A percentile compares a stretch with the other conserved stretches of the same genome.
Evolutionary conservation across 2,113 vertebrate species (phyloP).

Genomic region (Podarcis cretensis): DNA sequence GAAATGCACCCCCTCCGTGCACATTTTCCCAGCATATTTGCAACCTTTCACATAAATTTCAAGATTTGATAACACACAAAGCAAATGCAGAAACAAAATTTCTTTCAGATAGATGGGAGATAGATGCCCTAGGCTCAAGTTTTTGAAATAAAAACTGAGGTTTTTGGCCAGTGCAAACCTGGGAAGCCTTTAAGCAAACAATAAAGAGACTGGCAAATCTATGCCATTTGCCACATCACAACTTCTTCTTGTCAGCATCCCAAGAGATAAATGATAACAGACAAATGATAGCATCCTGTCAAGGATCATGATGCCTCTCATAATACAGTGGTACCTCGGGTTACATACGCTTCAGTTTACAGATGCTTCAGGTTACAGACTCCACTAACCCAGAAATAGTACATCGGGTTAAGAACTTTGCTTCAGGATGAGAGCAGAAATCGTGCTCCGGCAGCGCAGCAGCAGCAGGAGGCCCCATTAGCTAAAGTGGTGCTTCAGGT

Average conservation of each 20-base stretch:
- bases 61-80: neutral
- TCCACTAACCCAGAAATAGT: too few species aligned
- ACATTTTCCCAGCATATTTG: neutral
- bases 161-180: rapidly evolving
- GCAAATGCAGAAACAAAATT: neutral
- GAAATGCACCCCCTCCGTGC: neutral
- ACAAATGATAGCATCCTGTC: neutral
- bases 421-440: too few species aligned
- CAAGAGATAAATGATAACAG: neutral
- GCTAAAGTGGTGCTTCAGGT: too few species aligned
- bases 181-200: neutral
- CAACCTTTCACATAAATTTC: neutral
- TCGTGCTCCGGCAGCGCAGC: too few species aligned
- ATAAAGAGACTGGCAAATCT: neutral
- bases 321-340: too few species aligned
- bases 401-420: too few species aligned
- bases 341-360: too few species aligned
- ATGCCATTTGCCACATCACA: neutral
- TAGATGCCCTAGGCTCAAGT: neutral
- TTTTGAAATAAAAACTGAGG: neutral
- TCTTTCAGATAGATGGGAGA: neutral
- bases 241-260: neutral
- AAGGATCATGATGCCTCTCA: neutral
- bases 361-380: too few species aligned
- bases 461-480: too few species aligned